Percentiles rank a stretch among this genome's conserved stretches.
phyloP scores from a whole-genome alignment of 2,888 invertebrate genomes.

The Sphaerophoria taeniata region DNA sequence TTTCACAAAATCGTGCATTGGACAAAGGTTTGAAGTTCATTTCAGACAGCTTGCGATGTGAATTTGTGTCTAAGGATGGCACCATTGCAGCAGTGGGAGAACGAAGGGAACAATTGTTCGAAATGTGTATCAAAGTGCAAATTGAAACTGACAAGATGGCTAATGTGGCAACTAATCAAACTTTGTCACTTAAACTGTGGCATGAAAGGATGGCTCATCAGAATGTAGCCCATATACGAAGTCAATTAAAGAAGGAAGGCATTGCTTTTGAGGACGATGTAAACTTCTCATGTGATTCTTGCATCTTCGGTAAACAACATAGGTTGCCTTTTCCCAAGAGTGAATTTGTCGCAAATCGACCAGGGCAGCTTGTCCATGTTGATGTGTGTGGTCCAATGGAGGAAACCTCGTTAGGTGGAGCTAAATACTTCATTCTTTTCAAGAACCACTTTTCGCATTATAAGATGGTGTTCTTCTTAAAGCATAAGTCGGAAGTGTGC shows the following conservation, averaged over 20 bases:
- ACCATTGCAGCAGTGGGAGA: constrained; percentile 6
- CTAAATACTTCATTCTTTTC: constrained; percentile 70
- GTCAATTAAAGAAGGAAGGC: not conserved
- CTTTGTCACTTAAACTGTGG: constrained; percentile 5
- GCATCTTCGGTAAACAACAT: not conserved
- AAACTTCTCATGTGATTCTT: not conserved
- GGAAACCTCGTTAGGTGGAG: constrained; percentile 47
- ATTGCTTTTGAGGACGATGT: not conserved
- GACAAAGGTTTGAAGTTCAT: not conserved
- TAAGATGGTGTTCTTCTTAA: constrained; percentile 66
- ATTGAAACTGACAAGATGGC: not conserved
- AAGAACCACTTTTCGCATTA: constrained; percentile 73
- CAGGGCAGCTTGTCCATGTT: constrained; percentile 6
- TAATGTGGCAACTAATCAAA: not conserved
- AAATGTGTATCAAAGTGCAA: constrained; percentile 3
- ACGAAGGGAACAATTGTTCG: not conserved
- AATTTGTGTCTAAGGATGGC: not conserved
- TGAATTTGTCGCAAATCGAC: not conserved
- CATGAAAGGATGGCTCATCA: not conserved
- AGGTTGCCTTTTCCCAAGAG: not conserved
- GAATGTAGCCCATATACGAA: not conserved
- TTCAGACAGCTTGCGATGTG: constrained; percentile 2
- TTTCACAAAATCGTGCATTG: not conserved
- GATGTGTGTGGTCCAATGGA: constrained; percentile 30
- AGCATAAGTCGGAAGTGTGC: constrained; percentile 68